A percentile compares a stretch with the other conserved stretches of the same genome.
Conservation (phyloP, 2,888 invertebrate species). For the Baccha elongata region DNA sequence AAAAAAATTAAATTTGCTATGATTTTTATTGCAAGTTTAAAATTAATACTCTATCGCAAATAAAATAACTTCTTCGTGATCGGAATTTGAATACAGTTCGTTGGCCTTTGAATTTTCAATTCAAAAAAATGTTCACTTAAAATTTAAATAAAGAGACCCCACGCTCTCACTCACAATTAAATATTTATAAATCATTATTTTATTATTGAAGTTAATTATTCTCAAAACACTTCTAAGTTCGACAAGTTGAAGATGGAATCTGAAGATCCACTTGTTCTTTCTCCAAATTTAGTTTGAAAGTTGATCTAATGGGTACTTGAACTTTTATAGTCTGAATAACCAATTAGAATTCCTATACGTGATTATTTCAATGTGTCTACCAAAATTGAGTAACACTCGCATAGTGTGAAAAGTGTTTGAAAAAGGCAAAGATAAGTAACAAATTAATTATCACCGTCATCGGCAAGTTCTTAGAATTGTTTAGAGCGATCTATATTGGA, state of each 20-base stretch:
- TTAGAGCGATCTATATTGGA: conserved; percentile 33
- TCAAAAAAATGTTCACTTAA: conserved; percentile 45
- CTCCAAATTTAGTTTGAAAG: conserved; percentile 23
- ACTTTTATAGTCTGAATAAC: neutral
- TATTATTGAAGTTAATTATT: neutral
- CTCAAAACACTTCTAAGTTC: conserved; percentile 36
- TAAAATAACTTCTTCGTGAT: neutral
- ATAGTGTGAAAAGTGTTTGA: conserved; percentile 57
- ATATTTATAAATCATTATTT: conserved; percentile 32
- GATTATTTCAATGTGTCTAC: conserved; percentile 42
- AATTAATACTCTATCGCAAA: too few species aligned
- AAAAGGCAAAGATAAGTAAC: conserved; percentile 9
- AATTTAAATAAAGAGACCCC: neutral
- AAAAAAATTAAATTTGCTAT: too few species aligned
- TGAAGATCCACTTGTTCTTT: conserved; percentile 37
- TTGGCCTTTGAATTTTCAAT: conserved; percentile 2
- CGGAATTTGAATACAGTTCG: conserved; percentile 15
- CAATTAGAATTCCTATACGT: conserved; percentile 32
- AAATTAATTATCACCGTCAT: conserved; percentile 37
- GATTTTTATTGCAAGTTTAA: too few species aligned
- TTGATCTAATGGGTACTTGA: neutral
- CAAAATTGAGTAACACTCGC: neutral
- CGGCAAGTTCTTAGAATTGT: conserved; percentile 24
- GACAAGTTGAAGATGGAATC: conserved; percentile 42
- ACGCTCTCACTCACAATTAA: conserved; percentile 49